Base-by-base conservation (phyloP, 2,113 vertebrate species). In the Lepisosteus osseus region DNA sequence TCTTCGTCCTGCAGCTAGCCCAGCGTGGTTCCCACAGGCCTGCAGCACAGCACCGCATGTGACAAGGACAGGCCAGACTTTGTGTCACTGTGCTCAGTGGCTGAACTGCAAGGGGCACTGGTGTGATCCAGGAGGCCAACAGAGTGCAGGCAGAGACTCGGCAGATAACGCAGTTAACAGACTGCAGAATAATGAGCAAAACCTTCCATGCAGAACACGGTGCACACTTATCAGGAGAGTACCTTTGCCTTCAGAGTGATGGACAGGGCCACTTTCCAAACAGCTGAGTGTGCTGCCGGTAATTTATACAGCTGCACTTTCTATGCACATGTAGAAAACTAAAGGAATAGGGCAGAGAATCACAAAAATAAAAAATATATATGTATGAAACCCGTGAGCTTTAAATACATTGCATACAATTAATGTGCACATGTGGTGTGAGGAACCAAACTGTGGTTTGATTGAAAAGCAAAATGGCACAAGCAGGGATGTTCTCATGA, bases 241-340 rank as follows among this genome's bases (percentile, higher is more conserved):
- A 2, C 9, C 47, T 72, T 76, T 79, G 12, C 72, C 74, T 74
- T 82, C 12, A 64, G 71, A 56, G 63, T 51, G 47, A 51, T 5
- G 47, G 47, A 51, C 47, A 54, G 77, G 79, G 74, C 79, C 75
- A 80, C 72, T 86, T 87, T 81, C 82, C 85, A 82, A 82, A 81
- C 71, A 0, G 3, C 76, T 85, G 83, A 87, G 64, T 64, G 75
- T 78, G 82, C 47, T 29, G 29, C 29, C 29, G 2, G 29, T 29
- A 29, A 29, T 29, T 29, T 29, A 29, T 29, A 29, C 29, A 29
- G 29, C 29, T 29, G 29, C 29, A 29, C 29, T 29, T 29, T 29
- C 29, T 29, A 29, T 51, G 47, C 47, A 51, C 47, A 51, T 9
- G 9, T 51, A 51, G 47, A 51, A 51, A 51, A 9, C 47, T 9